Base-by-base conservation (phyloP, 1,140 invertebrate species). In the Pissodes strobi region DNA sequence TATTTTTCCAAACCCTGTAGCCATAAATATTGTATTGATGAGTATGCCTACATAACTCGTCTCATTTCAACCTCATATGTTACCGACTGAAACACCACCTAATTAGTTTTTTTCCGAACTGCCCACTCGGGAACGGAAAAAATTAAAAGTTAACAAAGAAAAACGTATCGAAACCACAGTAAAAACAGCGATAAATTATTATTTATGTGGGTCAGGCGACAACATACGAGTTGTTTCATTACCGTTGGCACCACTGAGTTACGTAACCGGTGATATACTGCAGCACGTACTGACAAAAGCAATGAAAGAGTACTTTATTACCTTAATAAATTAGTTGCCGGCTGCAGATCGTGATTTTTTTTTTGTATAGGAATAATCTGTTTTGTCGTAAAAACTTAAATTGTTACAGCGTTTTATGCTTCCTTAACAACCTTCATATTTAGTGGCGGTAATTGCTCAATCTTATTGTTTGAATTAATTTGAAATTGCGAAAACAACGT, bases 281-380 rank as follows among this genome's bases (percentile, higher is more conserved):
- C 27, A 30, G 5, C 12, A 12, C 27, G 30, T 41, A 41, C 18
- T 27, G 46, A 49, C 46, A 49, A 49, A 49, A 22, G 46, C 21
- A 27, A 13, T 12, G 18, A 12, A 9, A 49, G n/a, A 43, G 18
- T 43, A 19, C 18, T 49, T 49, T 49, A 49, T 49, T 49, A 49
- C 46, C n/a, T 12, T 15, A 49, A 49, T 21, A 49, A 49, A 49
- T 49, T 23, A 49, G 10, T 18, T n/a, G n/a, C n/a, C n/a, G n/a
- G n/a, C n/a, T n/a, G n/a, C n/a, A 12, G 39, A 49, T 49, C 46
- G 46, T 49, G 46, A 49, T 49, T 49, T 49, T 23, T 49, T 49
- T 23, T 12, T 23, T n/a, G n/a, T n/a, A n/a, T n/a, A n/a, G 21
- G 15, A 49, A 21, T n/a, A 49, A 27, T 12, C 1, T 12, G 5